Conservation (phyloP, 1,140 invertebrate species). For the Cotesia glomerata region DNA sequence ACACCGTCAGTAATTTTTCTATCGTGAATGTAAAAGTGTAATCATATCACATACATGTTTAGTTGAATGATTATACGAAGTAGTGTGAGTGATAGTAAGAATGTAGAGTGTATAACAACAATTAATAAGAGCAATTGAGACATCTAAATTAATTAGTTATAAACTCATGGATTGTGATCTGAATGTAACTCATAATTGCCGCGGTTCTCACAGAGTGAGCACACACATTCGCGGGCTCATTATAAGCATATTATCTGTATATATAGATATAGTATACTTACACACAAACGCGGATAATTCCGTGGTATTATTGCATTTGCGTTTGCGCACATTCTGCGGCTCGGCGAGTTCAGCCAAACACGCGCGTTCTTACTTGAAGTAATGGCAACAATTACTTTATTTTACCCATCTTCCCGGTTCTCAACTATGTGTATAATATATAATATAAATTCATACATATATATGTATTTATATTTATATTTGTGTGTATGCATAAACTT, state of each 20-base stretch:
- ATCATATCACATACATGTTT: neutral
- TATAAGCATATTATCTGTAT: neutral
- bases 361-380: conserved; percentile 42
- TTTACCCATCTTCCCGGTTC: conserved; percentile 52
- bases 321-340: conserved; percentile 9
- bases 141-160: conserved; percentile 61
- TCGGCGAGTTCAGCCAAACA: conserved; percentile 21
- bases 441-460: neutral
- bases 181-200: conserved; percentile 57
- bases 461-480: too few species aligned
- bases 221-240: conserved; percentile 9
- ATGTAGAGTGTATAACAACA: conserved; percentile 38
- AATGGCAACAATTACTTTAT: conserved; percentile 63
- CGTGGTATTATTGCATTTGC: conserved; percentile 17
- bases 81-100: neutral
- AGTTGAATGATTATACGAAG: neutral
- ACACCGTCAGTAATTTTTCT: too few species aligned
- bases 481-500: too few species aligned
- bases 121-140: conserved; percentile 63
- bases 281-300: neutral
- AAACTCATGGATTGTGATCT: conserved; percentile 45
- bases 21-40: too few species aligned
- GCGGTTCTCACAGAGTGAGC: conserved; percentile 56
- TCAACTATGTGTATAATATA: conserved; percentile 28
- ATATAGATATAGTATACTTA: neutral